Base-by-base conservation (phyloP, 2,797 vertebrate species). In the Eurystomus glaucurus region DNA sequence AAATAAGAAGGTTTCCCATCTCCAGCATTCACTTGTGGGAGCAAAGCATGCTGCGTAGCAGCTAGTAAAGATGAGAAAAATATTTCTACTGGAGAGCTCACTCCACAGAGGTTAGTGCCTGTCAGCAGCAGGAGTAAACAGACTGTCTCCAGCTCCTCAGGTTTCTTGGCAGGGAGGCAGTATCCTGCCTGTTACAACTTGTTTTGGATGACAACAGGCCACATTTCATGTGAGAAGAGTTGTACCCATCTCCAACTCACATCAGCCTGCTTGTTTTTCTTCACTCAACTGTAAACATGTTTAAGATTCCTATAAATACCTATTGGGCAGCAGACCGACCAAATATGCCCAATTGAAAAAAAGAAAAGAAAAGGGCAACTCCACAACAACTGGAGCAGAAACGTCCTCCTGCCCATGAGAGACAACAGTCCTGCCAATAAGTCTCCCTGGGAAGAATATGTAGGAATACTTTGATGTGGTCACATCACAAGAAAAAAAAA, bases 121-220 rank as follows among this genome's bases (percentile, higher is more conserved):
- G 31, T 74, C 83, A 84, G 86, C 70, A 79, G 83, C 22, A 1
- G 51, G 23, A 86, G 14, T 39, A 75, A 94, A 94, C 68, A 95
- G 68, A 14, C 71, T 70, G 54, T 26, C 86, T 89, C 74, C 85
- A 85, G 4, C 51, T 94, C 88, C 81, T 88, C 1, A 0, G 54
- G 70, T 66, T 93, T 90, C 66, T 74, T 87, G 88, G 91, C 93
- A 94, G 46, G 55, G 35, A 85, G 66, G 83, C 69, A 52, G 39
- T 4, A 48, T 77, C 77, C 93, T 96, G 89, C 91, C 84, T 94
- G 93, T 21, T 83, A 37, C 45, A 87, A 68, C 88, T 89, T 89
- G 85, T 89, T 94, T 91, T 41, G 58, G 78, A 95, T 79, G 84
- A 97, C 92, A 88, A 76, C 62, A 88, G 85, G 48, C 58, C 76